Conservation (phyloP, 2,797 vertebrate genomes). For the Sternotherus odoratus region DNA sequence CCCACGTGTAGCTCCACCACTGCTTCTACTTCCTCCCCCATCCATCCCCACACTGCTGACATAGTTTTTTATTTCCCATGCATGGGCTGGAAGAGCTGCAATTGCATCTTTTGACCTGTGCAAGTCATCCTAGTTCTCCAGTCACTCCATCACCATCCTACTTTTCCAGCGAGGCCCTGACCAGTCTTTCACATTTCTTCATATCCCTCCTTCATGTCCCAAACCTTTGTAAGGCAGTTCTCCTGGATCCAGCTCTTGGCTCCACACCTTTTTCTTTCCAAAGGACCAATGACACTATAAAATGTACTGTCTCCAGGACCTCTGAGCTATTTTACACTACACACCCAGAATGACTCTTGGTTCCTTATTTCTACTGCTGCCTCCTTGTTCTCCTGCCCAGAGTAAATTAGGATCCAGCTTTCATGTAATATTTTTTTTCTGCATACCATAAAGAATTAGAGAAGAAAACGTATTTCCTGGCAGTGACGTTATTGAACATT, state of each 20-base stretch:
- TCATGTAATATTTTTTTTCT: neutral
- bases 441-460: neutral
- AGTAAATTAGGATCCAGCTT: neutral
- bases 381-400: neutral
- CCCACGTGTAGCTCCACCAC: too few species aligned
- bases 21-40: neutral
- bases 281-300: neutral
- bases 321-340: neutral
- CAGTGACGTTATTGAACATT: neutral
- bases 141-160: neutral
- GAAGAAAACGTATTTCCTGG: neutral
- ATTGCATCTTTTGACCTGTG: neutral
- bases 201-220: neutral
- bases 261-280: neutral
- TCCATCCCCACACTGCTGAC: neutral
- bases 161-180: neutral
- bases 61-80: neutral
- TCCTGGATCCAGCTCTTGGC: neutral
- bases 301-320: neutral
- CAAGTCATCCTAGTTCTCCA: neutral
- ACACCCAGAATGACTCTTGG: neutral
- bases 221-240: neutral
- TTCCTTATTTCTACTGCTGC: neutral
- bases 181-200: neutral
- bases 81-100: neutral